These are phyloP conservation scores for Diabrotica undecimpunctata DNA, from an alignment of 1,140 invertebrate genomes.

Conservation along the genomic window DNA sequence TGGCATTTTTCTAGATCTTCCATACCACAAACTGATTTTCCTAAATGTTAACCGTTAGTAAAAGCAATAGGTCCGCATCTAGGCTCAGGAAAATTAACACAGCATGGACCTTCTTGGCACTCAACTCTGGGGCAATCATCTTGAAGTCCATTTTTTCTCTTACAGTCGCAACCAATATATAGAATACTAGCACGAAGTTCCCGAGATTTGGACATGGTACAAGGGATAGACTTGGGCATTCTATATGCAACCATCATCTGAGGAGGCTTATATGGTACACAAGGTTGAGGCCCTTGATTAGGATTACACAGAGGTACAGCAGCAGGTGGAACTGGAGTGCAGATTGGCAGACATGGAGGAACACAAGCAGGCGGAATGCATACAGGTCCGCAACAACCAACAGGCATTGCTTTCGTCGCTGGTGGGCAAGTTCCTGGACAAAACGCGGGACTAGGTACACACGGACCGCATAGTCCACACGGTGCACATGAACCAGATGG, in stretches of 20 bases:
- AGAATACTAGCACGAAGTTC: constrained; percentile 64
- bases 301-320: constrained; percentile 39
- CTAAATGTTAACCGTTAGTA: constrained; percentile 27
- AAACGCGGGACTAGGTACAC: constrained; percentile 35
- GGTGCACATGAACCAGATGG: constrained; percentile 26
- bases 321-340: constrained; percentile 38
- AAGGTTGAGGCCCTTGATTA: constrained; percentile 37
- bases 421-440: constrained; percentile 34
- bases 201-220: constrained; percentile 52
- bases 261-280: constrained; percentile 44
- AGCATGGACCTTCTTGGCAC: constrained; percentile 65
- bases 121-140: constrained; percentile 66
- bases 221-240: constrained; percentile 19
- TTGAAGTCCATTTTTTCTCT: constrained; percentile 65
- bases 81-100: constrained; percentile 63
- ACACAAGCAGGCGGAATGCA: constrained; percentile 29
- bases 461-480: constrained; percentile 23
- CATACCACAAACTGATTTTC: too few species aligned
- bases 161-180: constrained; percentile 67
- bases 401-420: constrained; percentile 31
- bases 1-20: too few species aligned
- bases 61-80: constrained; percentile 55
- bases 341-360: constrained; percentile 39
- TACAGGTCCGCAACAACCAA: constrained; percentile 17
- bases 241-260: constrained; percentile 45